Percentiles rank a stretch among this genome's conserved stretches.
These are phyloP conservation scores for Thermophis baileyi DNA, from an alignment of 2,113 vertebrate genomes.

Conservation along the genomic window DNA sequence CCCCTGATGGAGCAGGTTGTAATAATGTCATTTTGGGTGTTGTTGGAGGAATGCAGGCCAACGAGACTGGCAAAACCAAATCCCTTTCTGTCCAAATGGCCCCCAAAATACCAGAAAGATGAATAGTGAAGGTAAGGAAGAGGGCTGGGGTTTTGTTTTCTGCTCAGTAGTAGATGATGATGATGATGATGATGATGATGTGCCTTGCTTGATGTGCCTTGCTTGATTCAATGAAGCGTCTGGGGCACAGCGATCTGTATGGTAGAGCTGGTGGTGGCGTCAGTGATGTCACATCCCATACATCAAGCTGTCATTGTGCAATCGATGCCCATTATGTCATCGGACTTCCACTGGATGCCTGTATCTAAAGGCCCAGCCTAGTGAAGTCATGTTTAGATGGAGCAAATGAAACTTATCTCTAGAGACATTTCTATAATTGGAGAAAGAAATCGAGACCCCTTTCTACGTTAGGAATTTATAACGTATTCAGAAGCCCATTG, in stretches of 20 bases:
- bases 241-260: neutral
- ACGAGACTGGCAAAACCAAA: neutral
- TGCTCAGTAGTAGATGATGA: neutral
- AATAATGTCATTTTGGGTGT: neutral
- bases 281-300: neutral
- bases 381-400: neutral
- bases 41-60: neutral
- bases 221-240: neutral
- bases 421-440: neutral
- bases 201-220: neutral
- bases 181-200: neutral
- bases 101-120: neutral
- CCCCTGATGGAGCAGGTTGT: conserved; percentile 43
- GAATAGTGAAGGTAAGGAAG: neutral
- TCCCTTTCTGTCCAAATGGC: neutral
- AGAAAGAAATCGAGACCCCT: neutral
- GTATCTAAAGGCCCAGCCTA: no score
- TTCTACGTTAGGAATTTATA: neutral
- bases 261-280: neutral
- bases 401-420: neutral
- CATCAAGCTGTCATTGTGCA: neutral
- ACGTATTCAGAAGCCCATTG: neutral
- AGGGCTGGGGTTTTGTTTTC: neutral
- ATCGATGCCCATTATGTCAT: neutral
- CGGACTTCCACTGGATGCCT: neutral